Evolutionary conservation across 2,113 vertebrate species (phyloP).

Genomic region (Nerophis ophidion): DNA sequence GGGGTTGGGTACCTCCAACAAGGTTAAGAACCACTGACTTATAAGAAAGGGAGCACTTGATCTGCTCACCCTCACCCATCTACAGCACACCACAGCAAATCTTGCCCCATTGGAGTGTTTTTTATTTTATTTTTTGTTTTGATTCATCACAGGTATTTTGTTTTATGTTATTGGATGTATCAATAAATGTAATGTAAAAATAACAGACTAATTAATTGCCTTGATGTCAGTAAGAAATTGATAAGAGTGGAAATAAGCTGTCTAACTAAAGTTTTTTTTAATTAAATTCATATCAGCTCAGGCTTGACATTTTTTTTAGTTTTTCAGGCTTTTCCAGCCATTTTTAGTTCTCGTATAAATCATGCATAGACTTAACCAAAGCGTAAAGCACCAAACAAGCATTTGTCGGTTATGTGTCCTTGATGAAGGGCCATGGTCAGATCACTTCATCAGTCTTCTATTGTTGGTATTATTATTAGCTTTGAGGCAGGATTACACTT

Average conservation of each 20-base stretch:
- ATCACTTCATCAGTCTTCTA: conserved; percentile 25
- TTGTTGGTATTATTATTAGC: conserved; percentile 11
- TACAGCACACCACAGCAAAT: too few relatives aligned
- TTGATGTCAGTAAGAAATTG: background rate
- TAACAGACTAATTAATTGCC: background rate
- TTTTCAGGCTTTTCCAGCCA: background rate
- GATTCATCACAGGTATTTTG: too few relatives aligned
- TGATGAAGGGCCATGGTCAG: conserved; percentile 37
- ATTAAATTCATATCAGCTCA: background rate
- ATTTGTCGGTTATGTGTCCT: conserved; percentile 16
- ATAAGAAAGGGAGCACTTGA: too few relatives aligned
- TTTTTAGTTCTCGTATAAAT: background rate
- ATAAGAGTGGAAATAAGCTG: background rate
- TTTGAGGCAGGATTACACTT: conserved; percentile 29
- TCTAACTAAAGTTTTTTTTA: background rate
- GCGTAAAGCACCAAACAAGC: background rate
- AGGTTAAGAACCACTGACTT: too few relatives aligned
- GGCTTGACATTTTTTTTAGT: background rate
- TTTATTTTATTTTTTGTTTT: background rate
- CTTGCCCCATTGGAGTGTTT: background rate
- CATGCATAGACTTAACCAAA: conserved; percentile 2
- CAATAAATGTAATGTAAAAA: background rate
- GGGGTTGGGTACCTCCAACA: too few relatives aligned
- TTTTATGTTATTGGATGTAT: background rate
- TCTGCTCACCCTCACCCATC: too few relatives aligned